Evolutionary conservation across 2,797 vertebrate species (phyloP).

Genomic region (Sebastes elongatus): DNA sequence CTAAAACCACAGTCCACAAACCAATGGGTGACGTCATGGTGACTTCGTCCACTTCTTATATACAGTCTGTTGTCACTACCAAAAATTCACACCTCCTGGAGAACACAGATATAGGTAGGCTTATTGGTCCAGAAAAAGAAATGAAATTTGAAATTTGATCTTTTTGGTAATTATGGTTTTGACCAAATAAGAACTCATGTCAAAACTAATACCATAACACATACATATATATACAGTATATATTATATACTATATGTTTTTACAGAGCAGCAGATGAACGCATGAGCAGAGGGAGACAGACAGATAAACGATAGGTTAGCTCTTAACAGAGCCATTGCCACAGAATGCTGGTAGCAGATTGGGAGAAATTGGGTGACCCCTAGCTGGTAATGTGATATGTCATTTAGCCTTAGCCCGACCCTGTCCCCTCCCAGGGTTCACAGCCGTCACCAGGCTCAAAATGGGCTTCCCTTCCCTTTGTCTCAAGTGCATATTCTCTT

Average conservation of each 20-base stretch:
- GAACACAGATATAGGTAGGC: too few relatives aligned
- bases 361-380: conserved; percentile 75
- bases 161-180: not conserved
- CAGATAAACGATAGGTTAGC: conserved; percentile 50
- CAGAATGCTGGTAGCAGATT: conserved; percentile 57
- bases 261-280: not conserved
- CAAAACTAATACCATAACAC: not conserved
- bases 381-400: conserved; percentile 76
- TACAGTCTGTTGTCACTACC: too few relatives aligned
- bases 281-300: conserved; percentile 3
- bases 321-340: conserved; percentile 55
- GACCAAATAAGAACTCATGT: not conserved
- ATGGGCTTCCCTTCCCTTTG: conserved; percentile 81
- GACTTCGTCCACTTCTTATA: too few relatives aligned
- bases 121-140: too few relatives aligned
- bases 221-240: not conserved
- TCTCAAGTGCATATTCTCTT: conserved; percentile 85
- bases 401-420: conserved; percentile 79
- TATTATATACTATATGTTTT: not conserved
- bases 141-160: too few relatives aligned
- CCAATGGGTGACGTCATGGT: too few relatives aligned
- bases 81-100: too few relatives aligned
- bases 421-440: conserved; percentile 63
- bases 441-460: conserved; percentile 63
- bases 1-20: too few relatives aligned